A percentile compares a stretch with the other conserved stretches of the same genome.
phyloP scores from a whole-genome alignment of 2,888 invertebrate species.

The Acronicta psi region DNA sequence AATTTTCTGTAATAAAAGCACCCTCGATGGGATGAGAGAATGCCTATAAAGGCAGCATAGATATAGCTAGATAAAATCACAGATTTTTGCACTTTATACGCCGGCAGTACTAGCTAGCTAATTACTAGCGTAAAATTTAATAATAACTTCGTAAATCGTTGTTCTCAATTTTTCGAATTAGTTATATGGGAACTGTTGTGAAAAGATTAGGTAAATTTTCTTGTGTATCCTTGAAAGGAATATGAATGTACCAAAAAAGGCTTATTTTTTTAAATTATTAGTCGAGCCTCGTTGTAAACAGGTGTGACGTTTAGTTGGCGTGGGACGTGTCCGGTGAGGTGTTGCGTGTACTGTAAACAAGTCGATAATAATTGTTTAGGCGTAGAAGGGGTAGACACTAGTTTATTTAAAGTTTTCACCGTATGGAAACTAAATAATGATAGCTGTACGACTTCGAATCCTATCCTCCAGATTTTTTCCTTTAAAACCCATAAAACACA shows the following conservation, averaged over 20 bases:
- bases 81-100: constrained; percentile 39
- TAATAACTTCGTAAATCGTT: constrained; percentile 41
- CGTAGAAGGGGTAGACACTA: constrained; percentile 47
- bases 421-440: constrained; percentile 30
- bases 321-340: constrained; percentile 23
- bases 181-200: constrained; percentile 40
- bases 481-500: constrained; percentile 38
- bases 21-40: constrained; percentile 42
- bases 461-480: constrained; percentile 38
- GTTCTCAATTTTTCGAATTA: constrained; percentile 44
- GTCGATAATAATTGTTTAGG: constrained; percentile 40
- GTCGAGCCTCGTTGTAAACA: constrained; percentile 46
- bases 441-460: constrained; percentile 38
- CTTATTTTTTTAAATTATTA: constrained; percentile 34
- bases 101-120: constrained; percentile 34
- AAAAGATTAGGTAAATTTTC: constrained; percentile 37
- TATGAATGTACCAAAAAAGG: constrained; percentile 34
- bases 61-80: constrained; percentile 48
- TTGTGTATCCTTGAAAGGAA: constrained; percentile 36
- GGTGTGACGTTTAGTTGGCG: constrained; percentile 36
- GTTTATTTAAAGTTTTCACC: constrained; percentile 35
- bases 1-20: constrained; percentile 32
- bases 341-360: constrained; percentile 17
- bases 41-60: constrained; percentile 35
- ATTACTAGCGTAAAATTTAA: constrained; percentile 45